Evolutionary conservation across 2,888 invertebrate genomes (phyloP).

Genomic region (Sipha maydis): DNA sequence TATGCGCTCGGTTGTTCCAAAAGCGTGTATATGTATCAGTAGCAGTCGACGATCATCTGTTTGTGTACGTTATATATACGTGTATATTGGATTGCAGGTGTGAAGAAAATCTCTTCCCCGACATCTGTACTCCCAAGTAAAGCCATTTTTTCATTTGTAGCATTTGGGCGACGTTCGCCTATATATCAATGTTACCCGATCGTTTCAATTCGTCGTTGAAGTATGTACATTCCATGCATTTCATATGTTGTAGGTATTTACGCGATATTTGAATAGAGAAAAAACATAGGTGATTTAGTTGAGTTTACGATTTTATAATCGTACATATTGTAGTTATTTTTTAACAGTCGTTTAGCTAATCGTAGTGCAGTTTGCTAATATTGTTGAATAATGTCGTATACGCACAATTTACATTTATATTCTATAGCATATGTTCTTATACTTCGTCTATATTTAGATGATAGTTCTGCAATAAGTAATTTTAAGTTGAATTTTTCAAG

Average conservation of each 20-base stretch:
- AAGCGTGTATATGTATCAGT: not conserved
- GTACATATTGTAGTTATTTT: not conserved
- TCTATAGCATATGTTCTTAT: too few relatives aligned
- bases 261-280: not conserved
- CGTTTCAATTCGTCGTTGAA: constrained; percentile 20
- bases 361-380: not conserved
- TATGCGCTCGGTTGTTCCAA: constrained; percentile 48
- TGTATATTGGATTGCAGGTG: not conserved
- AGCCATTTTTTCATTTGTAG: not conserved
- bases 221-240: not conserved
- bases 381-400: too few relatives aligned
- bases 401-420: too few relatives aligned
- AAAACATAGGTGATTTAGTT: not conserved
- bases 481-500: too few relatives aligned
- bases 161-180: not conserved
- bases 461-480: too few relatives aligned
- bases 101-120: not conserved
- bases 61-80: not conserved
- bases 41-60: not conserved
- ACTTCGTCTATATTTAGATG: too few relatives aligned
- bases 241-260: not conserved
- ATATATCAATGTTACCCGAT: constrained; percentile 4
- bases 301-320: not conserved
- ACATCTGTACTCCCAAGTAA: not conserved
- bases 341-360: not conserved